Evolutionary conservation across 2,113 vertebrate genomes (phyloP).

Genomic region (Cebus imitator): DNA sequence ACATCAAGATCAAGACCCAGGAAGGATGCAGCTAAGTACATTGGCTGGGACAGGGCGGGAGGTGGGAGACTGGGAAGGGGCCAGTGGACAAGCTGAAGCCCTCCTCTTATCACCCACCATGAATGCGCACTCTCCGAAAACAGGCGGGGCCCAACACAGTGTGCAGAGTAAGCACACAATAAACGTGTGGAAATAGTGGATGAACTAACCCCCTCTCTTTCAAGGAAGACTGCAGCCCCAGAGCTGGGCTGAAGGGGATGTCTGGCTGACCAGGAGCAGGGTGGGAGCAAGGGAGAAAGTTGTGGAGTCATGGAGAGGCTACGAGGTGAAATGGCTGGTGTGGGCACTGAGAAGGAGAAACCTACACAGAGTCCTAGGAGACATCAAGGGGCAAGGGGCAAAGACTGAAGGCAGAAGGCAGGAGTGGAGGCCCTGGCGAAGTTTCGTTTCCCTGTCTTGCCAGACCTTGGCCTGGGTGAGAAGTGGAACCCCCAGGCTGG

Average conservation of each 20-base stretch:
- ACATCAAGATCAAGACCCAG: background rate
- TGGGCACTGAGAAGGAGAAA: background rate
- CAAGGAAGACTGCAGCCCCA: background rate
- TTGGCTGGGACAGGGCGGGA: fast-evolving
- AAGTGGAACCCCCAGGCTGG: background rate
- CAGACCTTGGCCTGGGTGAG: background rate
- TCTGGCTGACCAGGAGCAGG: background rate
- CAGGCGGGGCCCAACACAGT: background rate
- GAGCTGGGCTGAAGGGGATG: background rate
- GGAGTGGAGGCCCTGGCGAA: background rate
- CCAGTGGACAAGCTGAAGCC: fast-evolving
- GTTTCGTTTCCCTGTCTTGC: background rate
- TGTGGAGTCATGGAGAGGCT: background rate
- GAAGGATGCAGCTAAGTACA: background rate
- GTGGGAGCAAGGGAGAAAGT: background rate
- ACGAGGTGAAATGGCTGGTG: fast-evolving
- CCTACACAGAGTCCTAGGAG: background rate
- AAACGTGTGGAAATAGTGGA: fast-evolving
- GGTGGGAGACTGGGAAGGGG: fast-evolving
- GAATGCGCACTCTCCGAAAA: fast-evolving
- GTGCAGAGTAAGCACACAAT: fast-evolving
- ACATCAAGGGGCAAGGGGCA: fast-evolving
- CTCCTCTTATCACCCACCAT: fast-evolving
- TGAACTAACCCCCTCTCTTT: background rate
- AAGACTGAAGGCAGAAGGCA: background rate